These are phyloP conservation scores for Cyclophora punctaria DNA, from an alignment of 2,888 invertebrate species.

Conservation along the genomic window DNA sequence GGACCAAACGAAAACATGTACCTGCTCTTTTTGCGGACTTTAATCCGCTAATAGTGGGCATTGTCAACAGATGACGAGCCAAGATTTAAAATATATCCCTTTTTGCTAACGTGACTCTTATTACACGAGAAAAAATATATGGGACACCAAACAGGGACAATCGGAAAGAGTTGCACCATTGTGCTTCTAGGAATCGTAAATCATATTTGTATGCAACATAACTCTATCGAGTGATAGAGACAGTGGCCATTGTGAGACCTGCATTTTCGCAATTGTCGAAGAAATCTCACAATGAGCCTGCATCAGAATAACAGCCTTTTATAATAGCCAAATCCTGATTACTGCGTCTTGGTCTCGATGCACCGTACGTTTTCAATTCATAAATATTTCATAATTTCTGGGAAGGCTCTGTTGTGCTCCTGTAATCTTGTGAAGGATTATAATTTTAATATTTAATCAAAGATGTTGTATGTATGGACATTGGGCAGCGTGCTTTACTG, in stretches of 20 bases:
- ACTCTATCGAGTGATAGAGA: constrained; percentile 35
- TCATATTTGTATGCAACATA: constrained; percentile 57
- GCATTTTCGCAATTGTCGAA: constrained; percentile 44
- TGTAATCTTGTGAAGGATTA: constrained; percentile 17
- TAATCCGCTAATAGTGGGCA: constrained; percentile 73
- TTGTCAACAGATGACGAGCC: constrained; percentile 64
- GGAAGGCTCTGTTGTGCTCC: constrained; percentile 24
- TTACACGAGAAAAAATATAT: constrained; percentile 28
- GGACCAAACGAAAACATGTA: constrained; percentile 31
- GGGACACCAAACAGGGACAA: constrained; percentile 34
- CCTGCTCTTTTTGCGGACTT: constrained; percentile 69
- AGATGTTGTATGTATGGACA: not conserved
- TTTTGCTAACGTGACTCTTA: constrained; percentile 34
- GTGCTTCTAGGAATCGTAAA: constrained; percentile 52
- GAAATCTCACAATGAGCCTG: constrained; percentile 34
- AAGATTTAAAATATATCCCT: constrained; percentile 41
- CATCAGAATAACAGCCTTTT: constrained; percentile 41
- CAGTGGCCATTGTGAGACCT: constrained; percentile 15
- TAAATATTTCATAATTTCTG: constrained; percentile 29
- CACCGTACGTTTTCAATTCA: constrained; percentile 24
- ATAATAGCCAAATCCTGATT: constrained; percentile 37
- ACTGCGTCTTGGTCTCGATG: constrained; percentile 14
- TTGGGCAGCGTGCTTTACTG: no score
- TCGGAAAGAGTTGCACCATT: constrained; percentile 61
- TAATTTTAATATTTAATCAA: constrained; percentile 3